phyloP scores from a whole-genome alignment of 1,140 invertebrate genomes.

The Brachionus angularis region DNA sequence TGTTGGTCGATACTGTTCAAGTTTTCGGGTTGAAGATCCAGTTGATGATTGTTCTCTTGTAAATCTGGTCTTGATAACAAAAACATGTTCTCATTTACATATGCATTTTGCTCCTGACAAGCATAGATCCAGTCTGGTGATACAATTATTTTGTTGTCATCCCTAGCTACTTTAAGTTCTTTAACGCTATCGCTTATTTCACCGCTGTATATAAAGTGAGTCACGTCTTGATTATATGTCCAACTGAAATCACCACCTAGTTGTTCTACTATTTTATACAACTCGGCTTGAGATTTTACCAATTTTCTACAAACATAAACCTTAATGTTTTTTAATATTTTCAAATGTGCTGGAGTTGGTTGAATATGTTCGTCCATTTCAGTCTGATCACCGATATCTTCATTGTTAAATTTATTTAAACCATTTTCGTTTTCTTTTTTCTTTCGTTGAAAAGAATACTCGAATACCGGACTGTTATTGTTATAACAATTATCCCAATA shows the following conservation, averaged over 20 bases:
- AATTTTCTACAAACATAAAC: conserved; percentile 35
- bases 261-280: conserved; percentile 28
- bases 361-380: conserved; percentile 27
- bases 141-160: conserved; percentile 32
- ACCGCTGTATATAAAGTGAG: conserved; percentile 42
- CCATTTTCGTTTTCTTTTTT: neutral
- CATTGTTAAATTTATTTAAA: no score
- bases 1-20: neutral
- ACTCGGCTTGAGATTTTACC: conserved; percentile 15
- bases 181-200: conserved; percentile 17
- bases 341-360: neutral
- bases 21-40: no score
- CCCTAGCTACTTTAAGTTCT: conserved; percentile 21
- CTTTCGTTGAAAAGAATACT: conserved; percentile 31
- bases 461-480: conserved; percentile 8
- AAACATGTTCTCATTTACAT: neutral
- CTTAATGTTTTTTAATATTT: neutral
- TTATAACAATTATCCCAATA: conserved; percentile 30
- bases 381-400: neutral
- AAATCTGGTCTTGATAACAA: neutral
- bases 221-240: conserved; percentile 16
- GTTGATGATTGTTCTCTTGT: no score
- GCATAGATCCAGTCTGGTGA: conserved; percentile 28
- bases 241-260: conserved; percentile 40
- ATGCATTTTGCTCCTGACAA: conserved; percentile 5